Evolutionary conservation across 2,113 vertebrate genomes (phyloP).

Genomic region (Garra rufa): DNA sequence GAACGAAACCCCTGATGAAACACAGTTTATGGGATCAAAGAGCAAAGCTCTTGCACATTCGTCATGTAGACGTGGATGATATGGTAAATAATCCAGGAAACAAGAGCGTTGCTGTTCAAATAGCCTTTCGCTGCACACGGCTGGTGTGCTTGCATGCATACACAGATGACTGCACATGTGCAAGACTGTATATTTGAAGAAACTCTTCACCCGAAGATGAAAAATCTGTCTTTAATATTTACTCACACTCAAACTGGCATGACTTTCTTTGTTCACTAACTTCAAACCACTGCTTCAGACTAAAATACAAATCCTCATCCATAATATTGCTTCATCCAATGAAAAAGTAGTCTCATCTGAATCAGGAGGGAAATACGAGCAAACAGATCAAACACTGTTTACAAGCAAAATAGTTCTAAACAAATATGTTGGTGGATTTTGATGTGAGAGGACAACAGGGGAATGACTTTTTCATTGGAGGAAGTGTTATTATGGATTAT

Average conservation of each 20-base stretch:
- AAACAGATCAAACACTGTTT: not conserved
- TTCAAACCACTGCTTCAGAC: not conserved
- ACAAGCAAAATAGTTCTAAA: not conserved
- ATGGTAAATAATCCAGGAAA: slow-evolving; percentile 51
- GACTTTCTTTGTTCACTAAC: slow-evolving; percentile 10
- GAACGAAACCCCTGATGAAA: slow-evolving; percentile 39
- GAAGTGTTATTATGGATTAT: not conserved
- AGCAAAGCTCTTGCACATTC: slow-evolving; percentile 44
- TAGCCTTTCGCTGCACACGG: slow-evolving; percentile 10
- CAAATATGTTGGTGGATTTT: not conserved
- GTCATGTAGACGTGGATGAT: slow-evolving; percentile 56
- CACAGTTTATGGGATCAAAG: slow-evolving; percentile 50
- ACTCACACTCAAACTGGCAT: not conserved
- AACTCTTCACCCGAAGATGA: not conserved
- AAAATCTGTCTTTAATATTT: not conserved
- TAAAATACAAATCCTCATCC: not conserved
- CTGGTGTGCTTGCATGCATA: not conserved
- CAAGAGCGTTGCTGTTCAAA: slow-evolving; percentile 8
- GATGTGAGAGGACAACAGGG: not conserved
- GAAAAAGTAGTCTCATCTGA: not conserved
- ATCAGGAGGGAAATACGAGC: not conserved
- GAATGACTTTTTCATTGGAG: not conserved
- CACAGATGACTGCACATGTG: slow-evolving; percentile 4
- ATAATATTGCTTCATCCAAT: not conserved
- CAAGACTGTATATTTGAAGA: not conserved